phyloP scores from a whole-genome alignment of 1,140 invertebrate species.

The Orius laevigatus region DNA sequence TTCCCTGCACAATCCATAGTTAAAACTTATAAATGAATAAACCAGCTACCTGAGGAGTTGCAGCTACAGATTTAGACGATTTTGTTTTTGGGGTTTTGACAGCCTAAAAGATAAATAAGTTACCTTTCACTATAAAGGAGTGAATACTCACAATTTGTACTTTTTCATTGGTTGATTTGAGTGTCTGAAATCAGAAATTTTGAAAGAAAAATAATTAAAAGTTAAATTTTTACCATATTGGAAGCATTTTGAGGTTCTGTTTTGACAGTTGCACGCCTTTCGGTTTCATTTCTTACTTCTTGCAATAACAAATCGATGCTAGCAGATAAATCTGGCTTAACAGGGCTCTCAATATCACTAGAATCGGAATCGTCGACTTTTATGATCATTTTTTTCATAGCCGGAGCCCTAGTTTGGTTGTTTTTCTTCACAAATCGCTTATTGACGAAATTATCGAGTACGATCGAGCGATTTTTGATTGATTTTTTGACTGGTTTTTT shows the following conservation, averaged over 20 bases:
- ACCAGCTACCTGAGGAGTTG: background rate
- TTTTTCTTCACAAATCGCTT: no score
- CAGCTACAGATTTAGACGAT: background rate
- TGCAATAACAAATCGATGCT: conserved; percentile 6
- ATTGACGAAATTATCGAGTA: background rate
- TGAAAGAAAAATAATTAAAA: no score
- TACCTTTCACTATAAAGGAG: background rate
- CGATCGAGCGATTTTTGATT: background rate
- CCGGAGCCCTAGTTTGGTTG: background rate
- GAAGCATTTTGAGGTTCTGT: no score
- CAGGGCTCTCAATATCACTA: background rate
- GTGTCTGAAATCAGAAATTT: no score
- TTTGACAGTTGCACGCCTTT: background rate
- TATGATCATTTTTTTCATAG: conserved; percentile 9
- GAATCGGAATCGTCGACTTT: conserved; percentile 9
- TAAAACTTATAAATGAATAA: no score
- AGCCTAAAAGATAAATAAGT: background rate
- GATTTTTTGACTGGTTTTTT: background rate
- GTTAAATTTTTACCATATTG: no score
- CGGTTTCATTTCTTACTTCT: conserved; percentile 6
- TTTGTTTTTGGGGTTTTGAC: background rate
- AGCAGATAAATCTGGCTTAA: no score
- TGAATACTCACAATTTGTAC: background rate
- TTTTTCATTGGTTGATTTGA: background rate
- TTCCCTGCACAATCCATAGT: conserved; percentile 2